Evolutionary conservation across 2,797 vertebrate species (phyloP), one percentile per base, ranked within the genome.

Genomic region (Arremon aurantiirostris): DNA sequence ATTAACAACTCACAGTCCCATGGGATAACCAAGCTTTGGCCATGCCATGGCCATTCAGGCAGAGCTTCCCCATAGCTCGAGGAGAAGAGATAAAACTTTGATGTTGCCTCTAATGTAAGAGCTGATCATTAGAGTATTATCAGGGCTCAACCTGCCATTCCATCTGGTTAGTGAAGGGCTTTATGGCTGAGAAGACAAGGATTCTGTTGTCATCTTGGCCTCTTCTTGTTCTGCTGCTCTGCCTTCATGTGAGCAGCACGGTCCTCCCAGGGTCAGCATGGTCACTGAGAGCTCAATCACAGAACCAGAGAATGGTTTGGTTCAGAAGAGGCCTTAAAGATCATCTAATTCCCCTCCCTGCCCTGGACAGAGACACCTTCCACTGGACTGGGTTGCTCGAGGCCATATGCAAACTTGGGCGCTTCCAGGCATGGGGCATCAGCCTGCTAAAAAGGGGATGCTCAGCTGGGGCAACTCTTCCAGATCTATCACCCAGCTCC

Each of bases 81-180:
- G 17, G 37, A 30, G 17, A 41, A 35, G 41, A 55, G 27, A 35
- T 32, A 68, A 65, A 63, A 57, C 27, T 53, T 46, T 23, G 12
- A 44, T 37, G 11, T 24, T 66, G 57, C 24, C 21, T 70, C 4
- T 42, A 50, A 16, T 3, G 2, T 60, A 56, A 55, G 15, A 60
- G 55, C 13, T 81, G n/a, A 14, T 46, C 35, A 46, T 53, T 14
- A 66, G n/a, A 57, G 26, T 3, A 1, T 26, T 70, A 49, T 8
- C 3, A 5, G 63, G 50, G 35, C 12, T 27, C 30, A 50, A 4
- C 5, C 32, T 30, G 23, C 7, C 15, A 9, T 61, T 60, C 42
- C 16, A 30, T 65, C 37, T 44, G 59, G 42, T 69, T 47, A 44
- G n/a, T 0, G 0, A 42, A 46, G 44, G 37, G 37, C 32, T 53